Evolutionary conservation across 2,797 vertebrate genomes (phyloP), one percentile per base, ranked within the genome.

Genomic region (Lepus oiostolus): DNA sequence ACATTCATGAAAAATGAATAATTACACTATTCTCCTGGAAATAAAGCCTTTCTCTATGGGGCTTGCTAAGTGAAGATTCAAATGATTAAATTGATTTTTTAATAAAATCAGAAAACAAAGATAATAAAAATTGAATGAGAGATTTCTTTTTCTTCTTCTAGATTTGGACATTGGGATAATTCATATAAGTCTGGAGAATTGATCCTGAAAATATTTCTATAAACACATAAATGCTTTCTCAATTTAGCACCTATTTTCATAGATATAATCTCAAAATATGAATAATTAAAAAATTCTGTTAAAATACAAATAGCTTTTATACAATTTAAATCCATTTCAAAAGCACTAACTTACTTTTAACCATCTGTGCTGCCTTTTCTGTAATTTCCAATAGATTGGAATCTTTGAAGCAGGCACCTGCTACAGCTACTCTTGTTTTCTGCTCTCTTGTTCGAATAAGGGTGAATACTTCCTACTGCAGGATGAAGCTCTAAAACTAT

Each of bases 71-170:
- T 85, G 84, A 96, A 87, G 42, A 91, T 1, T 21, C 26, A 35
- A 24, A 95, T 47, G 22, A 32, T 93, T 94, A 96, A 96, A 95
- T 62, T 35, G 9, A 8, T 81, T 96, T 96, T 95, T 67, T 93
- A 93, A 93, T 85, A 95, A 97, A 96, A 97, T 75, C 26, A 90
- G 54, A 90, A 96, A 96, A 68, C 50, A 91, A 93, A 84, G 17
- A 85, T 28, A 95, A 95, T 85, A 89, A 96, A 97, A 30, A 93
- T 65, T 77, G 47, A 38, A 38, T 88, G 42, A 3, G 1, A 35
- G 4, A 12, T n/a, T 84, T 79, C 76, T 50, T 77, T 76, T 62
- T 76, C 63, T 75, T 74, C 58, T 84, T 82, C 22, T 30, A 67
- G 22, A 28, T 67, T 74, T 94, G 86, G 67, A 4, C 24, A 94